Evolutionary conservation across 1,140 invertebrate genomes (phyloP), one percentile per base, ranked within the genome.

Genomic region (Drosophila equinoxialis): DNA sequence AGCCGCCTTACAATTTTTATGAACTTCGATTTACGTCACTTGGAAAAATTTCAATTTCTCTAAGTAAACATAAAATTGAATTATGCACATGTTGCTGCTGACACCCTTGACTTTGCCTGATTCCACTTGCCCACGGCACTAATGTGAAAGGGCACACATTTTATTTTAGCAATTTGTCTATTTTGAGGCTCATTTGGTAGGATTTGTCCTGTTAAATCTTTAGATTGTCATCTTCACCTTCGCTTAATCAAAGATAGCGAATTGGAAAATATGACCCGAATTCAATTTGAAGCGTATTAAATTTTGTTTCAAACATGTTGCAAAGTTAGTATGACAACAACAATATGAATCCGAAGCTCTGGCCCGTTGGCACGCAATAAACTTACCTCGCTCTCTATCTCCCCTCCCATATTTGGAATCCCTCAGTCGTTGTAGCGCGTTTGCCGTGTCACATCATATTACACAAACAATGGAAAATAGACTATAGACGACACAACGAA

Each of bases 371-470:
- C 82, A 87, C 75, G 82, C 82, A 87, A 82, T 48, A 63, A 66
- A 42, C 48, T 51, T 39, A 57, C 64, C 58, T 13, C 26, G 26
- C 26, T 30, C 26, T 30, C 26, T 30, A 6, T 30, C 41, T 35
- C 6, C 41, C 42, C 45, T 30, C 41, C 35, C 48, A 42, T 13
- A 23, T 59, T 57, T 63, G 42, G 41, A 57, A 39, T 51, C 71
- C 20, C 59, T 37, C 60, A 65, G 65, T 23, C 17, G n/a, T 23
- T 23, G 10, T 23, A 7, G 45, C 73, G 80, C 71, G 80, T 79
- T 70, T 76, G 77, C 63, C 77, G 48, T 78, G 83, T 87, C 84
- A 87, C 77, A 74, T 84, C 80, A 87, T 83, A 89, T 89, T 89
- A 87, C 59, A 57, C 80, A 83, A 77, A 87, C 84, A 87, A 87